A percentile compares a stretch with the other conserved stretches of the same genome.
These are phyloP conservation scores for Drosophila navojoa DNA, from an alignment of 1,140 invertebrate genomes.

Conservation along the genomic window DNA sequence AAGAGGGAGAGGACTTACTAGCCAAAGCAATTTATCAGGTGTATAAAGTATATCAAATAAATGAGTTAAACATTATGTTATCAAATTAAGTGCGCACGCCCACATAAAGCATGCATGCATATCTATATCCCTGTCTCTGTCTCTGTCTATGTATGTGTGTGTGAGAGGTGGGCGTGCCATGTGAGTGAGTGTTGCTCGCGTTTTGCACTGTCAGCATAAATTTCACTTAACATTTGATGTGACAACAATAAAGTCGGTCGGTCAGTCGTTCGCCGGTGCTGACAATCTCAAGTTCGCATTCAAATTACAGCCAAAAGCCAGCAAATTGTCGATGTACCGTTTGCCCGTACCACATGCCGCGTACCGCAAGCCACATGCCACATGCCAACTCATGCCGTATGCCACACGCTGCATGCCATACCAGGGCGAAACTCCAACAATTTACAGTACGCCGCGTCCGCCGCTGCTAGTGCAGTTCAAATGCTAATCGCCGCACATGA, in stretches of 20 bases:
- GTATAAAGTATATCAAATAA: constrained; percentile 64
- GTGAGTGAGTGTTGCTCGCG: no score
- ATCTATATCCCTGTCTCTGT: no score
- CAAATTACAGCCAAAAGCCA: constrained; percentile 62
- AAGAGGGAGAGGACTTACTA: background rate
- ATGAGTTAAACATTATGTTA: constrained; percentile 82
- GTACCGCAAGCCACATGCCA: background rate
- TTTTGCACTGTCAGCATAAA: constrained; percentile 65
- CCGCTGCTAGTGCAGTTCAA: constrained; percentile 50
- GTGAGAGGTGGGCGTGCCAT: background rate
- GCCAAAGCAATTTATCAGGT: constrained; percentile 59
- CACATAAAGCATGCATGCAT: background rate
- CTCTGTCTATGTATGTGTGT: no score
- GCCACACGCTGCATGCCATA: background rate
- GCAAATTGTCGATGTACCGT: constrained; percentile 60
- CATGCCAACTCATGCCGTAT: background rate
- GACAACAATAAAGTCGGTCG: constrained; percentile 60
- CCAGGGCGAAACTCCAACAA: constrained; percentile 22
- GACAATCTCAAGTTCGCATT: constrained; percentile 57
- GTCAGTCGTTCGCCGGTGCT: constrained; percentile 11
- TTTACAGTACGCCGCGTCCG: constrained; percentile 28
- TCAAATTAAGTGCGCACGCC: constrained; percentile 62
- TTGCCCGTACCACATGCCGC: background rate
- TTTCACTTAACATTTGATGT: constrained; percentile 67
- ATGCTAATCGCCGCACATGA: constrained; percentile 79